These are phyloP conservation scores for Hymenopus coronatus DNA, from an alignment of 2,888 invertebrate species.

Conservation along the genomic window DNA sequence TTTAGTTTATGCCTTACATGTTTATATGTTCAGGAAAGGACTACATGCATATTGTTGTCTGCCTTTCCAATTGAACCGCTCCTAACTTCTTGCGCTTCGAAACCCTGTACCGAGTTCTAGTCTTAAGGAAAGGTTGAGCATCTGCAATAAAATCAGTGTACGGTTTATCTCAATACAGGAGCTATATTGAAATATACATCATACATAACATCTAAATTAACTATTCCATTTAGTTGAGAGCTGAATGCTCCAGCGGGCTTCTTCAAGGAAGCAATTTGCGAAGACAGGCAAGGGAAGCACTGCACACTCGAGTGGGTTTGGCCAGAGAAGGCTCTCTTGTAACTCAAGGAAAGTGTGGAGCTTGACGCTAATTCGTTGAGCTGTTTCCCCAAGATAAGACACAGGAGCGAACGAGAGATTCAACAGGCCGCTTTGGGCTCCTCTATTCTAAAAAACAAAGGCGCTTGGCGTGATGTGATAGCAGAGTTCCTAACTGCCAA, in stretches of 20 bases:
- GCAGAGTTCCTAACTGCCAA: neutral
- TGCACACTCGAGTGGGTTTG: neutral
- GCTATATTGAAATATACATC: too few species aligned
- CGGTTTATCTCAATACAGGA: too few species aligned
- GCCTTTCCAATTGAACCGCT: too few species aligned
- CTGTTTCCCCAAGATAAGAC: neutral
- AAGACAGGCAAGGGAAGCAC: neutral
- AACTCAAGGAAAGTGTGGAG: neutral
- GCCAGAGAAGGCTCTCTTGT: neutral
- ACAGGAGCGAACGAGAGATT: neutral
- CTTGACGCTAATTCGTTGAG: neutral
- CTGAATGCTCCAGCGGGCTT: neutral
- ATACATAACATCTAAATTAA: neutral
- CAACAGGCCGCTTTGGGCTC: neutral
- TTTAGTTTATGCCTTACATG: too few species aligned
- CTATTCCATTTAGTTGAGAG: neutral
- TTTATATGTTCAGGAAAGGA: too few species aligned
- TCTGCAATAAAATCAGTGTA: too few species aligned
- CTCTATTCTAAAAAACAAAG: neutral
- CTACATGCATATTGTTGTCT: too few species aligned
- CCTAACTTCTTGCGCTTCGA: too few species aligned
- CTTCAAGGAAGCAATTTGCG: neutral
- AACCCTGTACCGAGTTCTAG: too few species aligned
- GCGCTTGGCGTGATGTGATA: neutral
- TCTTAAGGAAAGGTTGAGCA: too few species aligned